Evolutionary conservation across 2,888 invertebrate genomes (phyloP).

Genomic region (Desoria tigrina): DNA sequence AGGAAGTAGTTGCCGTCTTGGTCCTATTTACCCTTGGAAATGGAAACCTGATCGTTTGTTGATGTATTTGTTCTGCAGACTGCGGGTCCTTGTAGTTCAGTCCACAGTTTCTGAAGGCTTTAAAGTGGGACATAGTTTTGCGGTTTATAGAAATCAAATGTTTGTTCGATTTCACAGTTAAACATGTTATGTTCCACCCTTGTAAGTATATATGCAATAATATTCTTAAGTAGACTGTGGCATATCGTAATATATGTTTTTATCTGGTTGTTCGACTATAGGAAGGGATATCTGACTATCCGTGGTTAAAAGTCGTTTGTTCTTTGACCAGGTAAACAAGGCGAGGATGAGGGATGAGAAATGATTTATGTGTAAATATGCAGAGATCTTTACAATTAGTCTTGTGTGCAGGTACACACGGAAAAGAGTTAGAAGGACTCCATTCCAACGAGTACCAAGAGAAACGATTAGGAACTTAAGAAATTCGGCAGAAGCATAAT

Average conservation of each 20-base stretch:
- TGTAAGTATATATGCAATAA: background rate
- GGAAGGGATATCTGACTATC: background rate
- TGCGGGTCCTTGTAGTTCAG: too few species aligned
- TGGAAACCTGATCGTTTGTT: too few species aligned
- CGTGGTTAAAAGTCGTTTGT: background rate
- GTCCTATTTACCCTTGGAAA: too few species aligned
- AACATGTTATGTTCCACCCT: background rate
- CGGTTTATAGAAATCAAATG: slow-evolving; percentile 2
- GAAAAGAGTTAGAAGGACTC: background rate
- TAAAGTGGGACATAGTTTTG: background rate
- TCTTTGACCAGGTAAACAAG: background rate
- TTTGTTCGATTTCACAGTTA: background rate
- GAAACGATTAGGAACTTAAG: too few species aligned
- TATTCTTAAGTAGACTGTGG: too few species aligned
- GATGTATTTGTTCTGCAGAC: too few species aligned
- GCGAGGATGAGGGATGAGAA: background rate
- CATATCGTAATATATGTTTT: too few species aligned
- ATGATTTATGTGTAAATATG: slow-evolving; percentile 19
- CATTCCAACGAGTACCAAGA: too few species aligned
- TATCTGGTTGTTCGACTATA: too few species aligned
- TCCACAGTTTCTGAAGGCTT: too few species aligned
- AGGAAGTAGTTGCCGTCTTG: too few species aligned
- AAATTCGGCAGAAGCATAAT: too few species aligned
- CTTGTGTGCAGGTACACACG: background rate
- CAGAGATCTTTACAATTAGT: slow-evolving; percentile 17